These are phyloP conservation scores for Semicossyphus pulcher DNA, from an alignment of 2,113 vertebrate genomes.

Conservation along the genomic window DNA sequence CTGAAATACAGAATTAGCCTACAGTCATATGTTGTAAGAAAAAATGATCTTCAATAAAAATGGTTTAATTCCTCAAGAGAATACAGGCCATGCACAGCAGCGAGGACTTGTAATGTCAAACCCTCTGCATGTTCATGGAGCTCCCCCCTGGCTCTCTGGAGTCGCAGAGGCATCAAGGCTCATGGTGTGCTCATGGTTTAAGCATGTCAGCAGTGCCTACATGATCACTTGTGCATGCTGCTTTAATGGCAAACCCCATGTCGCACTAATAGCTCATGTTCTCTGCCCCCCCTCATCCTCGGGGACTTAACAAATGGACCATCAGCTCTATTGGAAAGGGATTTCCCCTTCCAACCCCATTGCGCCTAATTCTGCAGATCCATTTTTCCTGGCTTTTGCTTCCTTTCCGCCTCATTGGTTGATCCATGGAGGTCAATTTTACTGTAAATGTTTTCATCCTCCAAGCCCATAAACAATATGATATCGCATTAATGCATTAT, in stretches of 20 bases:
- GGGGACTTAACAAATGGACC: conserved; percentile 61
- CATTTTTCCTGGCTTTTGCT: conserved; percentile 40
- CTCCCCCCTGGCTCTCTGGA: conserved; percentile 38
- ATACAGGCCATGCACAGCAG: not conserved
- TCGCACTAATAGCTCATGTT: conserved; percentile 62
- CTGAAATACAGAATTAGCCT: no score
- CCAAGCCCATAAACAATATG: conserved; percentile 48
- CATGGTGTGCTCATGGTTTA: conserved; percentile 44
- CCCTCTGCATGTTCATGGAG: conserved; percentile 10
- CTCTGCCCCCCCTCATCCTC: conserved; percentile 33
- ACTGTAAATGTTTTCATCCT: conserved; percentile 67
- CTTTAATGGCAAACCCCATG: conserved; percentile 68
- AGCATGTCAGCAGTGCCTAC: conserved; percentile 63
- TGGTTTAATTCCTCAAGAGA: not conserved
- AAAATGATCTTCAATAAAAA: not conserved
- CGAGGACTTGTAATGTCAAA: conserved; percentile 4
- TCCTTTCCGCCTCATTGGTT: conserved; percentile 59
- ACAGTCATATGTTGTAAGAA: no score
- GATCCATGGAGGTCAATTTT: conserved; percentile 54
- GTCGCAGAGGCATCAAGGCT: conserved; percentile 30
- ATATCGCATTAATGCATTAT: conserved; percentile 35
- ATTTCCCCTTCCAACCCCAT: conserved; percentile 43
- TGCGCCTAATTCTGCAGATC: conserved; percentile 46
- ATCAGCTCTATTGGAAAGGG: conserved; percentile 57
- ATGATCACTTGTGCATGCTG: conserved; percentile 63